These are phyloP conservation scores for Nibea albiflora DNA, from an alignment of 2,113 vertebrate genomes.

Conservation along the genomic window DNA sequence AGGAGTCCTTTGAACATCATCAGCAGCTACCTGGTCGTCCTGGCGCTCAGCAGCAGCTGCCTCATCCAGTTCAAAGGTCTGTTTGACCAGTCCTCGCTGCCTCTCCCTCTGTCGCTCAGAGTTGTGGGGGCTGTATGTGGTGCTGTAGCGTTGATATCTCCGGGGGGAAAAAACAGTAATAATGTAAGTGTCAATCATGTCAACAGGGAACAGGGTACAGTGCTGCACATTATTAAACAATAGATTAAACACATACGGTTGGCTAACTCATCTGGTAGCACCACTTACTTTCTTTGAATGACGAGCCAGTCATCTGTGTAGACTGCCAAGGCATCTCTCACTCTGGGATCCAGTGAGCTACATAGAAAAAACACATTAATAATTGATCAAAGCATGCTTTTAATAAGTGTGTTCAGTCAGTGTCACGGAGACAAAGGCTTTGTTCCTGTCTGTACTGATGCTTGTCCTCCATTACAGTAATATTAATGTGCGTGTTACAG, in stretches of 20 bases:
- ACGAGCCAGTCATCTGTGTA: constrained; percentile 94
- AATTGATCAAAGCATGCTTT: constrained; percentile 65
- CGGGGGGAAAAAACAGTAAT: constrained; percentile 8
- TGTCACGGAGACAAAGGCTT: constrained; percentile 51
- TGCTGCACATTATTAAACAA: constrained; percentile 29
- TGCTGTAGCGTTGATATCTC: constrained; percentile 89
- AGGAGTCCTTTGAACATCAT: neutral
- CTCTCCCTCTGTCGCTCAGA: constrained; percentile 88
- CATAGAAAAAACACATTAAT: constrained; percentile 70
- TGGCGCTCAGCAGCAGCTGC: constrained; percentile 82
- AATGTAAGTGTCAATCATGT: constrained; percentile 34
- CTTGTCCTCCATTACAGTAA: constrained; percentile 47
- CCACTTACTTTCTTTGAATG: constrained; percentile 89
- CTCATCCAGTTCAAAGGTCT: constrained; percentile 90
- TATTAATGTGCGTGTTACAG: constrained; percentile 33
- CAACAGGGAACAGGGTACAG: constrained; percentile 21
- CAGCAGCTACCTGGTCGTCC: constrained; percentile 85
- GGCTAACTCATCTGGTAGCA: constrained; percentile 32
- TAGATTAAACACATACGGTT: constrained; percentile 11
- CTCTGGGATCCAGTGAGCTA: constrained; percentile 90
- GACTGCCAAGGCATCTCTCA: constrained; percentile 88
- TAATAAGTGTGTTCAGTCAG: constrained; percentile 67
- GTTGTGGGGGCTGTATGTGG: constrained; percentile 83
- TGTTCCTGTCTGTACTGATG: constrained; percentile 51
- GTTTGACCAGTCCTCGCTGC: constrained; percentile 87